Percentiles rank a stretch among this genome's conserved stretches.
Evolutionary conservation across 2,888 invertebrate species (phyloP).

Genomic region (Gisinianus flammeolus): DNA sequence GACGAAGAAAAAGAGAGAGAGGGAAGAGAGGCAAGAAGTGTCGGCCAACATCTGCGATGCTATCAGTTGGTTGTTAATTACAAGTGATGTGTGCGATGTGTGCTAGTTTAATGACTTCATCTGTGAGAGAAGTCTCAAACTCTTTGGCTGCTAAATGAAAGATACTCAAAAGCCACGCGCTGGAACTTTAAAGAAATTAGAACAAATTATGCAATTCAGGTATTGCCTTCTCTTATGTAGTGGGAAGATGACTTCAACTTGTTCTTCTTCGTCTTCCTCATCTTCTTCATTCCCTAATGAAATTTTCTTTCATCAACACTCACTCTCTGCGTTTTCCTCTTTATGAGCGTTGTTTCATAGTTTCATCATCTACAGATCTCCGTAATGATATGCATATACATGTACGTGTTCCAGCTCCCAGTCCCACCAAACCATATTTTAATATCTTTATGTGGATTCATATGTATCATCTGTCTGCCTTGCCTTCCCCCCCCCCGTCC

Average conservation of each 20-base stretch:
- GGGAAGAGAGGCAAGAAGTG: constrained; percentile 36
- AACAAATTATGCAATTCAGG: constrained; percentile 60
- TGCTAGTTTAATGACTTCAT: constrained; percentile 60
- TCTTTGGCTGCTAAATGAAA: constrained; percentile 58
- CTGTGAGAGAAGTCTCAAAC: constrained; percentile 55
- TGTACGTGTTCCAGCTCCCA: constrained; percentile 29
- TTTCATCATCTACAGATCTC: constrained; percentile 55
- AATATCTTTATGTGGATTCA: not conserved
- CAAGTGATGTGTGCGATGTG: constrained; percentile 56
- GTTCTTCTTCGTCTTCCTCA: constrained; percentile 28
- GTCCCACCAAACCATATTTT: not conserved
- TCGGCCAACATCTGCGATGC: constrained; percentile 58
- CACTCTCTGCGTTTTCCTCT: constrained; percentile 47
- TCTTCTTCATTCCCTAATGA: constrained; percentile 48
- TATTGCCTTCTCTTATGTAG: constrained; percentile 53
- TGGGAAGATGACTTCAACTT: constrained; percentile 15
- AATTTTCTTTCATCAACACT: constrained; percentile 58
- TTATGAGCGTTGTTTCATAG: constrained; percentile 59
- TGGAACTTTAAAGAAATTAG: constrained; percentile 60
- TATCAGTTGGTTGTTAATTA: constrained; percentile 59
- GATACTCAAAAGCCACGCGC: constrained; percentile 57
- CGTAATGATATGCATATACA: constrained; percentile 52
- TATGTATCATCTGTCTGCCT: not conserved
- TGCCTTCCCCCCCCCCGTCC: not conserved
- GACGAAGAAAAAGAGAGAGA: constrained; percentile 27